Conservation (phyloP, 2,113 vertebrate species). For the Otis tarda region DNA sequence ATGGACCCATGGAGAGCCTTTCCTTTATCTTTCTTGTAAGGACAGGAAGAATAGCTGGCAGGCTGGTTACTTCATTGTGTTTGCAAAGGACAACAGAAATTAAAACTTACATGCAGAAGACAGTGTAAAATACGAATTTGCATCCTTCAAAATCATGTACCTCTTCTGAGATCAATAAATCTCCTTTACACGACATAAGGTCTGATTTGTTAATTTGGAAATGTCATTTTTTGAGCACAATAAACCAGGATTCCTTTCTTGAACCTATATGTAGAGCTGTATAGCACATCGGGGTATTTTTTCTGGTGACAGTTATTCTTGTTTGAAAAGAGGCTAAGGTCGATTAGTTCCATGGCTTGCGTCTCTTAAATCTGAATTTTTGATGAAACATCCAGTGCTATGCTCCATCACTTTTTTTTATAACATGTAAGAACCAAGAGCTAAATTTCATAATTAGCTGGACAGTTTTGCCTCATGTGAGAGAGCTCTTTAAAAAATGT, state of each 20-base stretch:
- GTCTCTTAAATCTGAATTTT: neutral
- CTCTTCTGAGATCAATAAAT: neutral
- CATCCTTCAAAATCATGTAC: neutral
- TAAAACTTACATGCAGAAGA: neutral
- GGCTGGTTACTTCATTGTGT: neutral
- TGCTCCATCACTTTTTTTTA: neutral
- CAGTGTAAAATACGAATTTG: neutral
- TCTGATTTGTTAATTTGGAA: neutral
- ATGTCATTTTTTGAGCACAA: neutral
- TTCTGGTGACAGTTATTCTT: neutral
- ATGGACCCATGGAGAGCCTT: neutral
- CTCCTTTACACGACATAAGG: neutral
- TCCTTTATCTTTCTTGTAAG: neutral
- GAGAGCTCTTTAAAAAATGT: neutral
- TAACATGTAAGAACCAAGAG: neutral
- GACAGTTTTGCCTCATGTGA: fast-evolving
- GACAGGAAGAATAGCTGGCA: neutral
- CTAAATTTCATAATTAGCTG: neutral
- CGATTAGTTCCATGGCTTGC: fast-evolving
- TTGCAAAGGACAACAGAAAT: neutral
- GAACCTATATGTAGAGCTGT: fast-evolving
- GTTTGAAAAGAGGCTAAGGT: neutral
- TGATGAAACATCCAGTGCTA: neutral
- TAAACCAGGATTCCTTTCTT: neutral
- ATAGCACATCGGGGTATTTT: neutral